phyloP scores from a whole-genome alignment of 2,888 invertebrate species.

The Thysanoteuthis rhombus region DNA sequence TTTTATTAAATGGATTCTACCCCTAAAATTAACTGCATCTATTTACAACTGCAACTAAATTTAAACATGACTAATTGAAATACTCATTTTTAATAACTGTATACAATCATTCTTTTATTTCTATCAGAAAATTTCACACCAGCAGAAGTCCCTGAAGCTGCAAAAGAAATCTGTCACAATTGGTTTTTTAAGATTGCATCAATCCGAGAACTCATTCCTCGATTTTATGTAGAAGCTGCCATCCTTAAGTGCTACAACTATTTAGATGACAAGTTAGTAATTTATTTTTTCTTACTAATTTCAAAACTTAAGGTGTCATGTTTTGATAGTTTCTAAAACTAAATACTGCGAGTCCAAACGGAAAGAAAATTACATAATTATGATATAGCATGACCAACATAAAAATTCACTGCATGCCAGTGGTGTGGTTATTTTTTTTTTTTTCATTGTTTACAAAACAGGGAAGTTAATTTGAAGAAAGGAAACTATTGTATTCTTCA shows the following conservation, averaged over 20 bases:
- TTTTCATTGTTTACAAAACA: no score
- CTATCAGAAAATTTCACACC: constrained; percentile 79
- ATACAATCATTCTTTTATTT: constrained; percentile 14
- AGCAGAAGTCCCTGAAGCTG: constrained; percentile 78
- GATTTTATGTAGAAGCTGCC: constrained; percentile 91
- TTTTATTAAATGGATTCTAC: neutral
- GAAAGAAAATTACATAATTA: no score
- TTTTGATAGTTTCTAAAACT: neutral
- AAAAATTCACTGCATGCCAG: no score
- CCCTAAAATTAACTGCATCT: neutral
- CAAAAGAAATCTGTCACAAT: constrained; percentile 95
- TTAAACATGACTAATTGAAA: neutral
- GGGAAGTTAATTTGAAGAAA: no score
- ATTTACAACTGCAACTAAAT: neutral
- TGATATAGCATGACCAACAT: no score
- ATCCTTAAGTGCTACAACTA: constrained; percentile 90
- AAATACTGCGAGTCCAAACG: no score
- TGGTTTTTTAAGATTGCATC: constrained; percentile 99
- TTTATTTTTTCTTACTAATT: neutral
- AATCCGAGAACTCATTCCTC: constrained; percentile 90
- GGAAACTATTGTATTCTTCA: no score
- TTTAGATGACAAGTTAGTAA: constrained; percentile 61
- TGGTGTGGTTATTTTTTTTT: no score
- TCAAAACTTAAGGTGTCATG: neutral
- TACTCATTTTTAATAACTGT: neutral